phyloP scores from a whole-genome alignment of 2,797 vertebrate species.

The Chelmon rostratus region DNA sequence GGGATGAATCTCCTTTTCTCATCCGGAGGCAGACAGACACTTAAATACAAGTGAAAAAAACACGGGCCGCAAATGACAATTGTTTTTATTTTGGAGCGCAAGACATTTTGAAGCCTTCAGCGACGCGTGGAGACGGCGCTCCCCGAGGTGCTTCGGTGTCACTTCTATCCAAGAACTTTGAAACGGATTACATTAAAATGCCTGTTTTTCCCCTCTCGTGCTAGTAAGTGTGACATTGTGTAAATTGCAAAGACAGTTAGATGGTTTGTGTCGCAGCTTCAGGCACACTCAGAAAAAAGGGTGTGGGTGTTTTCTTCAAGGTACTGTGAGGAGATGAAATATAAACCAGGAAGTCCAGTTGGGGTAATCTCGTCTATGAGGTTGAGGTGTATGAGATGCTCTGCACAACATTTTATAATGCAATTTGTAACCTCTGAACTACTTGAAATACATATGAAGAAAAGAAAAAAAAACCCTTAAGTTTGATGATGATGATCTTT shows the following conservation, averaged over 20 bases:
- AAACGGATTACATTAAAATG: background rate
- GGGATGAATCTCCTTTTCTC: slow-evolving; percentile 25
- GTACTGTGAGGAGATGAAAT: background rate
- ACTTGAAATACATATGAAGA: background rate
- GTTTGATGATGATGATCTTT: too few species aligned
- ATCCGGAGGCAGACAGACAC: slow-evolving; percentile 36
- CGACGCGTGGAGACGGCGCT: background rate
- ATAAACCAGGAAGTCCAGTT: background rate
- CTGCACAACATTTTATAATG: background rate
- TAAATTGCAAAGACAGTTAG: background rate
- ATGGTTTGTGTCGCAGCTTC: background rate
- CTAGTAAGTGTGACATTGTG: background rate
- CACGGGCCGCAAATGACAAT: background rate
- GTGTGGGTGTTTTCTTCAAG: background rate
- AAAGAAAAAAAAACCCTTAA: too few species aligned
- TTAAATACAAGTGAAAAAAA: slow-evolving; percentile 1
- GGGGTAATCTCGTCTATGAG: background rate
- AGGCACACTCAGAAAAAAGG: background rate
- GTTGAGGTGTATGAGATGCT: background rate
- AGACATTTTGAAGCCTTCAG: slow-evolving; percentile 1
- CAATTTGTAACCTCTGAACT: background rate
- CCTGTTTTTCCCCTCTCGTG: background rate
- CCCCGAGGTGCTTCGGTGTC: background rate
- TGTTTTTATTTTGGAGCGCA: slow-evolving; percentile 24
- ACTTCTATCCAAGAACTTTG: background rate